Evolutionary conservation across 2,888 invertebrate genomes (phyloP).

Genomic region (Callinectes sapidus): DNA sequence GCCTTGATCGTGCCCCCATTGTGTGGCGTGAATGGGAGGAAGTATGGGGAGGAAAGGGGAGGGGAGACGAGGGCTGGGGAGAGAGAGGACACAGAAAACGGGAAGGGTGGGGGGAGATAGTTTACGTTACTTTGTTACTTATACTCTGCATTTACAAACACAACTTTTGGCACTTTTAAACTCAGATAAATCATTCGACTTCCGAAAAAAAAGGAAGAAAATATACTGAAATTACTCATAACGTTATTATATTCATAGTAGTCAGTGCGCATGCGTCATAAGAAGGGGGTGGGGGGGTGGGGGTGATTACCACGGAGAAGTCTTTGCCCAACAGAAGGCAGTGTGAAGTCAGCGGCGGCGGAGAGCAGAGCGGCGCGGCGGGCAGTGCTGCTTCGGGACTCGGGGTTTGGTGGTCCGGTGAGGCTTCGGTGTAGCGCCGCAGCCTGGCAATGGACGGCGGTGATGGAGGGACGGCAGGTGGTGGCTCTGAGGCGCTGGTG

Average conservation of each 20-base stretch:
- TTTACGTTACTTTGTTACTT: background rate
- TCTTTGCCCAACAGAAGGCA: background rate
- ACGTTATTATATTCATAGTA: background rate
- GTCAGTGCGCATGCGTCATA: background rate
- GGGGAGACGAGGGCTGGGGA: background rate
- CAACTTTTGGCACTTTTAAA: background rate
- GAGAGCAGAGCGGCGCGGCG: background rate
- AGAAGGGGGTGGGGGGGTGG: background rate
- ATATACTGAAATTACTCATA: background rate
- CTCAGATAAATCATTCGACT: background rate
- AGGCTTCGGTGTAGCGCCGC: background rate
- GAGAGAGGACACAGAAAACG: background rate
- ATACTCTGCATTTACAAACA: background rate
- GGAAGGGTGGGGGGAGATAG: background rate
- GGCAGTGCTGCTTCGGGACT: background rate
- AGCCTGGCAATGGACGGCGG: background rate
- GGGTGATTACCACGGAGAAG: background rate
- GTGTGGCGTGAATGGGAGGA: constrained; percentile 25
- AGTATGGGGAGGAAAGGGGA: background rate
- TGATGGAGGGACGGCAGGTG: background rate
- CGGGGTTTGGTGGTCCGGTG: background rate
- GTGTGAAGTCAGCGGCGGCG: background rate
- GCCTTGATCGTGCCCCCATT: background rate
- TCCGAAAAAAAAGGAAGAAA: background rate
- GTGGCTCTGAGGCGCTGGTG: background rate